Base-by-base conservation (phyloP, 2,113 vertebrate genomes). In the Paradoxurus hermaphroditus region DNA sequence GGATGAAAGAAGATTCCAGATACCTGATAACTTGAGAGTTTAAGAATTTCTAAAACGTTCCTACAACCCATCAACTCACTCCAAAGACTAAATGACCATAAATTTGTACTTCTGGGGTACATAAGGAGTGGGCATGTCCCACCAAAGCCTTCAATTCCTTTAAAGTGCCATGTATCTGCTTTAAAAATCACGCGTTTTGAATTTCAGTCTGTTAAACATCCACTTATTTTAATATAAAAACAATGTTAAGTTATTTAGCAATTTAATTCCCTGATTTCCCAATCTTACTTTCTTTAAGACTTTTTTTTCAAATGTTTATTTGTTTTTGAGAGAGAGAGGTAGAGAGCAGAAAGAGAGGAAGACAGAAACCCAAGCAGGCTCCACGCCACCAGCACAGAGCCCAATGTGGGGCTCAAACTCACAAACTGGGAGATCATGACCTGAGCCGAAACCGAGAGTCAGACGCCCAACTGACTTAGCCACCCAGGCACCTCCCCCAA, bases 1-100 rank as follows among this genome's bases (percentile, higher is more conserved):
- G n/a, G 65, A n/a, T 68, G 19, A 93, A 84, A 95, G 73, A 90
- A 86, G 23, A 7, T 6, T 78, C 73, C 86, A 78, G 44, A 75
- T 16, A 89, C 46, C 65, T 86, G 34, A 2, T 46, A 31, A 88
- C 70, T 91, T 70, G 29, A 29, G 25, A 83, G 36, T 56, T 91
- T 68, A 77, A 84, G 46, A 68, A 56, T 75, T 90, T 95, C 86
- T 95, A 83, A 75, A 79, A 86, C 44, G 62, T 86, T 89, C 63
- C 67, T 34, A 87, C 4, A 75, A 63, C 49, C 68, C 34, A 68
- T 83, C n/a, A 83, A 68, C 73, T 59, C n/a, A 70, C 53, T 95
- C 73, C 82, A 85, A 89, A 89, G 53, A 91, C 79, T 91, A 83
- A 89, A 36, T 15, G 73, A 41, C 41, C 34, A 1, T 23, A 41